Base-by-base conservation (phyloP, 2,888 invertebrate species). In the Mesorhabditis belari region DNA sequence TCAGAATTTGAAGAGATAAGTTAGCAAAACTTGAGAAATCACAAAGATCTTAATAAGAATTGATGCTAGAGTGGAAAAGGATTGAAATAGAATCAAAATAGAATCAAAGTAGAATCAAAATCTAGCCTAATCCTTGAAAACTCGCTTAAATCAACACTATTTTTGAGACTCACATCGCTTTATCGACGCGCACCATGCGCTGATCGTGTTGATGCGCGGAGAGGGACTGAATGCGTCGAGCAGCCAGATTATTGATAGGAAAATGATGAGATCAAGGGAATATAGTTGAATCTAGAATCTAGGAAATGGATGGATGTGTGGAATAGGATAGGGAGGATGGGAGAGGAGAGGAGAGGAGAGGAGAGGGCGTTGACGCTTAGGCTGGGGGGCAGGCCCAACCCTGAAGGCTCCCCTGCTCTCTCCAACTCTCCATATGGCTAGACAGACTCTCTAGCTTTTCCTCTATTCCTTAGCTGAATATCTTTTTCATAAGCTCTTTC, bases 241-340 rank as follows among this genome's bases (percentile, higher is more conserved):
- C n/a, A n/a, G n/a, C n/a, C n/a, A n/a, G n/a, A n/a, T n/a, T n/a
- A n/a, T n/a, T n/a, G n/a, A n/a, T n/a, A 17, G n/a, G 44, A 35
- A 35, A 17, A 35, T 17, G 12, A 17, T n/a, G 44, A 35, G 44
- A n/a, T 35, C 44, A n/a, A 35, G 44, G 44, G 44, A 35, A 35
- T 35, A 35, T 25, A 24, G 12, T 5, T 35, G 28, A 9, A 4
- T 2, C 1, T 44, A 57, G 19, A n/a, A n/a, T 35, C 5, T 12
- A 57, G 25, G 17, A 49, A 57, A 29, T 25, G 49, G 53, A 61
- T n/a, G 51, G 21, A 53, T 53, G 53, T 55, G 53, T 21, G 25
- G 19, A 44, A 56, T 17, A n/a, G 28, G 19, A 17, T 28, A 6
- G 35, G 29, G 12, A 28, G 35, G 9, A 9, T 6, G 21, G 17